Base-by-base conservation (phyloP, 1,140 invertebrate genomes). In the Scaptomyza graminum region DNA sequence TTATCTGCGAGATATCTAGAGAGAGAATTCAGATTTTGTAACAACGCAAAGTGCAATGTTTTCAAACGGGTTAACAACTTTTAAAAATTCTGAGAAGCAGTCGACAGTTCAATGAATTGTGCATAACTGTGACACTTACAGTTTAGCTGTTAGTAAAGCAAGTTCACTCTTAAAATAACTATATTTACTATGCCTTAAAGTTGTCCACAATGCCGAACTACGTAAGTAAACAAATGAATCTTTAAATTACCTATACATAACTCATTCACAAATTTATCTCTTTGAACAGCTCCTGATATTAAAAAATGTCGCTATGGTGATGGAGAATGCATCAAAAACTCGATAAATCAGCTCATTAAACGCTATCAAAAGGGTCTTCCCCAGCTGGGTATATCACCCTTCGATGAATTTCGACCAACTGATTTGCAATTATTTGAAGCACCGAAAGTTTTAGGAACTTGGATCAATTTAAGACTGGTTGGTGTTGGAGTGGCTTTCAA, bases 271-370 rank as follows among this genome's bases (percentile, higher is more conserved):
- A 1, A 15, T 9, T 7, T 3, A 34, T 11, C 28, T 15, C n/a
- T 28, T 28, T 7, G 2, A 16, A n/a, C 9, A 68, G 65, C 56
- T 7, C 4, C 11, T 5, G 37, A 61, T 34, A 54, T 68, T 25
- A 5, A 25, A 5, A 69, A 69, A 28, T 69, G 66, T 31, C 28
- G 9, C 3, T 70, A 39, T 15, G 44, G 44, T 5, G 43, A 62
- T 28, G 22, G 9, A 5, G n/a, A 47, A 18, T 63, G 59, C 22
- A 62, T 56, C 9, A 47, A 50, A n/a, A 44, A 54, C 12, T 41
- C 43, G 18, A 69, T 70, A 5, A 70, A 70, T 56, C 9, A 57
- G 8, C 9, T 62, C 0, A 70, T 50, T 31, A 5, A 11, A 28
- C 18, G 1, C 18, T 22, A 22, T 22, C 18, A 0, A 22, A 22